Percentiles rank a stretch among this genome's conserved stretches.
These are phyloP conservation scores for Drosophila lacteicornis DNA, from an alignment of 1,140 invertebrate species.

Conservation along the genomic window DNA sequence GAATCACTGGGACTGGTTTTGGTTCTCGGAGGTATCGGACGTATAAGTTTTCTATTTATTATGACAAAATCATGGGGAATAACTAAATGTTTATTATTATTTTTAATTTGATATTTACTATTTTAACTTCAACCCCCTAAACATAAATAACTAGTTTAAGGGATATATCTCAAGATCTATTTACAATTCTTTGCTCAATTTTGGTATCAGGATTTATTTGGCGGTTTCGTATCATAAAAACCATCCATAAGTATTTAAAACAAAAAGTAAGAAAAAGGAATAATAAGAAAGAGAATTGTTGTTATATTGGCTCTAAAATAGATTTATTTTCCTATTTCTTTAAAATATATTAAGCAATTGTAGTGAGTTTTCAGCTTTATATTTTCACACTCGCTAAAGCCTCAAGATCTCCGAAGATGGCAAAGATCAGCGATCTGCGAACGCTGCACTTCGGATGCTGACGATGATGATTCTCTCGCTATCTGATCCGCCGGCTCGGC, in stretches of 20 bases:
- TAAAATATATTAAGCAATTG: background rate
- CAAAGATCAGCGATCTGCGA: slow-evolving; percentile 24
- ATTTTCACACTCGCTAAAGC: slow-evolving; percentile 1
- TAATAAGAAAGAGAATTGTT: too few species aligned
- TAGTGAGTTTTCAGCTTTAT: background rate
- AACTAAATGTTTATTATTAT: background rate
- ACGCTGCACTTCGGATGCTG: slow-evolving; percentile 27
- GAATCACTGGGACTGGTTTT: slow-evolving; percentile 5
- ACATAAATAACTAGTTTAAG: too few species aligned
- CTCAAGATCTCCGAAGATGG: slow-evolving; percentile 29
- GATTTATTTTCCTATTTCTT: background rate
- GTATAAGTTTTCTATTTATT: background rate
- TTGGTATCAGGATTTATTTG: background rate
- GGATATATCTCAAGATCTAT: background rate
- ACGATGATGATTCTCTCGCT: slow-evolving; percentile 34
- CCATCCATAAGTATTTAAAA: background rate
- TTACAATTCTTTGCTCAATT: background rate
- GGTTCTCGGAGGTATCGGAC: background rate
- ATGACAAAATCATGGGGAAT: background rate
- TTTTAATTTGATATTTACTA: background rate
- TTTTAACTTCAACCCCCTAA: background rate
- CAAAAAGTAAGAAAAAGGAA: background rate
- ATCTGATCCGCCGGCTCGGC: slow-evolving; percentile 36
- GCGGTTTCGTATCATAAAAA: background rate
- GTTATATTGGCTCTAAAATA: background rate